Evolutionary conservation across 2,113 vertebrate species (phyloP).

Genomic region (Forbesichthys papilliferus): DNA sequence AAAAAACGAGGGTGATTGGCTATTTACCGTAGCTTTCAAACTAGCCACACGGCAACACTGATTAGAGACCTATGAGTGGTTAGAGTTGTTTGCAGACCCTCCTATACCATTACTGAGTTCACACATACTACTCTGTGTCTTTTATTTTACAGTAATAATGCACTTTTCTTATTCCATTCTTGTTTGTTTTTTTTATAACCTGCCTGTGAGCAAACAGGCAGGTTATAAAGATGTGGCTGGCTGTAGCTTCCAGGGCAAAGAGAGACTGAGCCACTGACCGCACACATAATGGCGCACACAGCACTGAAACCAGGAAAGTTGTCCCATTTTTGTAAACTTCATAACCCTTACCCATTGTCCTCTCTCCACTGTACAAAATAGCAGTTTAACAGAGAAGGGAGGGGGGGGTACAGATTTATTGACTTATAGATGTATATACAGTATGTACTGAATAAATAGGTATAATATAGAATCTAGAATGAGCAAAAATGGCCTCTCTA

Average conservation of each 20-base stretch:
- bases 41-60: constrained; percentile 9
- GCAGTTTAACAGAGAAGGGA: neutral
- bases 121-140: no score
- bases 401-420: neutral
- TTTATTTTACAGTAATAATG: neutral
- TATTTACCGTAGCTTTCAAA: constrained; percentile 12
- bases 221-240: neutral
- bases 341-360: neutral
- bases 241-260: neutral
- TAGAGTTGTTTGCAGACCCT: constrained; percentile 22
- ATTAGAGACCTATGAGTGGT: neutral
- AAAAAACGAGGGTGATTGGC: constrained; percentile 34
- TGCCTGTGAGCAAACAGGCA: neutral
- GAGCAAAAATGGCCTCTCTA: neutral
- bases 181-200: neutral
- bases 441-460: no score
- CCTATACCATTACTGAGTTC: neutral
- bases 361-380: neutral
- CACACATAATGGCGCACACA: neutral
- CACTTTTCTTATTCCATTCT: neutral
- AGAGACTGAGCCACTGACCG: neutral
- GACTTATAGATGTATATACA: neutral
- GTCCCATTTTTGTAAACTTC: neutral
- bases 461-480: neutral
- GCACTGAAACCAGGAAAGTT: neutral